Base-by-base conservation (phyloP, 1,140 invertebrate genomes). In the Gryllus bimaculatus region DNA sequence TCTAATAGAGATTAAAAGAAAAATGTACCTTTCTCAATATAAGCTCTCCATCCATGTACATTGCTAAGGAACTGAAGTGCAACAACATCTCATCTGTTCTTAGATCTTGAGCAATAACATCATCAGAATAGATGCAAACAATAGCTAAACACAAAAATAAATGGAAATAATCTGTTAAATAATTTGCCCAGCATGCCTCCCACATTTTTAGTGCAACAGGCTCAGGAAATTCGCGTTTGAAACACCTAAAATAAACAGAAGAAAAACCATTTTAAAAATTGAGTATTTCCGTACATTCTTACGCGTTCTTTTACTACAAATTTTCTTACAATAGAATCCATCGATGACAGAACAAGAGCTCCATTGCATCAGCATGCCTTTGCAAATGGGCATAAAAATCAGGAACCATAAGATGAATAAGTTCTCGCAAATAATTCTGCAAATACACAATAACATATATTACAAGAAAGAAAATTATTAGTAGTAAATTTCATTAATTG, bases 171-270 rank as follows among this genome's bases (percentile, higher is more conserved):
- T 96, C 93, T 0, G 95, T 97, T 84, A 96, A 90, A 85, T 96
- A 96, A 85, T 95, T 95, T 0, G 95, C 92, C 96, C 96, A 98
- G 85, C 96, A 98, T 1, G 95, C 92, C 86, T 97, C 95, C 95
- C 96, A 98, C 91, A 97, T 96, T 39, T 92, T 88, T 8, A 97
- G 88, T 0, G 95, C 94, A 75, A 95, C 92, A 15, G 90, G 89
- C 84, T 96, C 95, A 7, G 93, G 92, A 83, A 97, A 98, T 85
- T 97, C 96, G 8, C 95, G 89, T 83, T 96, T 95, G 83, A 95
- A 93, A 85, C 95, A 96, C 76, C 92, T 92, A 83, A 20, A 84
- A 75, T 13, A 47, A 13, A 74, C 26, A 73, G 39, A 18, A 80
- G 39, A 74, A 79, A 18, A 66, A 66, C 49, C 54, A 66, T 66